Percentiles rank a stretch among this genome's conserved stretches.
Conservation (phyloP, 2,888 invertebrate genomes). For the Lomographa bimaculata region DNA sequence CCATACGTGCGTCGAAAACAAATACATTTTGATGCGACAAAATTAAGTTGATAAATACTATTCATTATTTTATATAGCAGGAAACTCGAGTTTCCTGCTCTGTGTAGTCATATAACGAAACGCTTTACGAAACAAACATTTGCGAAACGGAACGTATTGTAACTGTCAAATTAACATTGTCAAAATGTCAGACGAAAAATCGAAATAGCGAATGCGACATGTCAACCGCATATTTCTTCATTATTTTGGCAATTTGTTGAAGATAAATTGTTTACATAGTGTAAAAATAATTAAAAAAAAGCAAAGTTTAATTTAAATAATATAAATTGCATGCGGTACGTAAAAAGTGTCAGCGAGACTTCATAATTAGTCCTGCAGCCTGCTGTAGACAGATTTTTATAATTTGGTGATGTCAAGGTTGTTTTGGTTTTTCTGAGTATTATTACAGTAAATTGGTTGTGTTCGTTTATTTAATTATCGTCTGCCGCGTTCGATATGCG, state of each 20-base stretch:
- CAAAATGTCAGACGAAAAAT: slow-evolving; percentile 35
- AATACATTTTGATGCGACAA: no score
- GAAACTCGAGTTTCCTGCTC: no score
- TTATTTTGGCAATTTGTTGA: no score
- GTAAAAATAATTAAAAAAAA: slow-evolving; percentile 29
- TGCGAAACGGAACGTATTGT: slow-evolving; percentile 35
- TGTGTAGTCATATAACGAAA: no score
- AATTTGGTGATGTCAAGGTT: slow-evolving; percentile 72
- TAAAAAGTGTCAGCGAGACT: slow-evolving; percentile 41
- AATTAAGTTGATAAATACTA: no score
- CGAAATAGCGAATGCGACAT: slow-evolving; percentile 34
- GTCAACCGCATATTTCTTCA: slow-evolving; percentile 21
- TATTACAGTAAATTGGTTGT: slow-evolving; percentile 60
- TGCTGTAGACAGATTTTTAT: slow-evolving; percentile 50
- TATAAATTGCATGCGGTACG: slow-evolving; percentile 50
- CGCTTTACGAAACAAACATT: no score
- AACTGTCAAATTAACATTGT: no score
- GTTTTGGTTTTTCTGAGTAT: slow-evolving; percentile 55
- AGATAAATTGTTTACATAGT: slow-evolving; percentile 30
- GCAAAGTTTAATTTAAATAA: no score
- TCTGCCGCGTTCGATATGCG: slow-evolving; percentile 46
- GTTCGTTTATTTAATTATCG: slow-evolving; percentile 70
- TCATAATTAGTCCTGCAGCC: slow-evolving; percentile 42
- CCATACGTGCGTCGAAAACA: no score
- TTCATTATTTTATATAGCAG: no score